Base-by-base conservation (phyloP, 2,888 invertebrate genomes). In the Oscheius myriophilus region DNA sequence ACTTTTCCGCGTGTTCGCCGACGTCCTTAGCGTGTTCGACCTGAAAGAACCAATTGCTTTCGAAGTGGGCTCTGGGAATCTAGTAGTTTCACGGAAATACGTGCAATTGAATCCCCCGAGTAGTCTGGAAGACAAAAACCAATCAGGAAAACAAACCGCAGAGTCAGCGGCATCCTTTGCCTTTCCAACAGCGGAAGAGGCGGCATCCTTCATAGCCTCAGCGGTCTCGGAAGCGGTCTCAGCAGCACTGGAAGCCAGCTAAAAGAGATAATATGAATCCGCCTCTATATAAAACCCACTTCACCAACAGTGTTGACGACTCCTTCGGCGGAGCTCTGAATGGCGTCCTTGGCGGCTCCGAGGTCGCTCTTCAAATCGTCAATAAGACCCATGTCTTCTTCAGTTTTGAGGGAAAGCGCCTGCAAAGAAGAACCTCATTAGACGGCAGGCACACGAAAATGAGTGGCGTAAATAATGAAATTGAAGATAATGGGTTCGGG, bases 381-480 rank as follows among this genome's bases (percentile, higher is more conserved):
- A 16, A 57, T 18, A 21, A 57, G 57, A 9, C 61, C 61, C 61
- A 61, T 61, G 25, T 57, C 57, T 57, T 57, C 57, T 33, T 33
- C 33, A 33, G 33, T 33, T 9, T 33, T 33, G 4, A 33, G 33
- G 9, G 33, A 33, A 33, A 6, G 33, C 33, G 33, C 33, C 33
- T 33, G 33, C 33, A 33, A 33, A 33, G 33, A 33, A 33, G 33
- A 33, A 33, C 4, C 33, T 33, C 33, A 33, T 33, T 33, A 33
- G 33, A 33, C 33, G 33, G 33, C 33, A 3, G 9, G 33, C 33
- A 33, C 33, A 33, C 33, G 33, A 33, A 33, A 33, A 33, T 33
- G 33, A 33, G 33, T 33, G 33, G 33, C 33, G 33, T 33, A 33
- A 33, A 33, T 33, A 33, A 33, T 33, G 33, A 33, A 33, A 33